phyloP scores from a whole-genome alignment of 2,888 invertebrate species.

The Sarcophaga subvicina region DNA sequence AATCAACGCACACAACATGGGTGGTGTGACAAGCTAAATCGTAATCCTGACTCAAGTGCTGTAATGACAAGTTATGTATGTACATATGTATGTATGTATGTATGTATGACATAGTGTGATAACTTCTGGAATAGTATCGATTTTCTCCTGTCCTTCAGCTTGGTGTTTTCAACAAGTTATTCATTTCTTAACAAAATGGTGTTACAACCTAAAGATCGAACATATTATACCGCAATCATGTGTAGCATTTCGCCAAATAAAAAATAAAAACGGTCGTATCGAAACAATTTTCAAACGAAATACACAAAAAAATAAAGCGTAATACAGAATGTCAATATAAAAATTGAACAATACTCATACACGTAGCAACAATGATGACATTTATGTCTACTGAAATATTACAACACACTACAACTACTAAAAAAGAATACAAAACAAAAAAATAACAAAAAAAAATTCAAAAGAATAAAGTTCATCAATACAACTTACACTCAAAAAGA shows the following conservation, averaged over 20 bases:
- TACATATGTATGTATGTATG: too few species aligned
- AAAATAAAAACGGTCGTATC: background rate
- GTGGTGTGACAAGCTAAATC: too few species aligned
- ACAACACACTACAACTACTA: background rate
- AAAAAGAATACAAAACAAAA: background rate
- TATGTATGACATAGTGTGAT: too few species aligned
- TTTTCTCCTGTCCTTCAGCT: too few species aligned
- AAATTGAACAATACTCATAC: conserved; percentile 42
- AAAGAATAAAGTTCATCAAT: too few species aligned
- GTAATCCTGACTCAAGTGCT: too few species aligned
- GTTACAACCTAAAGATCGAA: background rate
- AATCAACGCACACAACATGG: too few species aligned
- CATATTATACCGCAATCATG: background rate
- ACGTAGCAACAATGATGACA: conserved; percentile 52
- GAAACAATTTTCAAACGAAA: conserved; percentile 21
- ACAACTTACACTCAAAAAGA: too few species aligned
- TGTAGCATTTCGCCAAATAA: background rate
- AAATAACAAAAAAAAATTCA: conserved; percentile 8
- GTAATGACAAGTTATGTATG: too few species aligned
- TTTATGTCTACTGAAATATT: conserved; percentile 48
- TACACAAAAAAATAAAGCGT: background rate
- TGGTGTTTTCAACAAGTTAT: too few species aligned
- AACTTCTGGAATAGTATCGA: too few species aligned
- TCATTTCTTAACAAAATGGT: background rate
- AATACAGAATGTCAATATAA: conserved; percentile 23